Evolutionary conservation across 2,888 invertebrate genomes (phyloP).

Genomic region (Beris morrisii): DNA sequence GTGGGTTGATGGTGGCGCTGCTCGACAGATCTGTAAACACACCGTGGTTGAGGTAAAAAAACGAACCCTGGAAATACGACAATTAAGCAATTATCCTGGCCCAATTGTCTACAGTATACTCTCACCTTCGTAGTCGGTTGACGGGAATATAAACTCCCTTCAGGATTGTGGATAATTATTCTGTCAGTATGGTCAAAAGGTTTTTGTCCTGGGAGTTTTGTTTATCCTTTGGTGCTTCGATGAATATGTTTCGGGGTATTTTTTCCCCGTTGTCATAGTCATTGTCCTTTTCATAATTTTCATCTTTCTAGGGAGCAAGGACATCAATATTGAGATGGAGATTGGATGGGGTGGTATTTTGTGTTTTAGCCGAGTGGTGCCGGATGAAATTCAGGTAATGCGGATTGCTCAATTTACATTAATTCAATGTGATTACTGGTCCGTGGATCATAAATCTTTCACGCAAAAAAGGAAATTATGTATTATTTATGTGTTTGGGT

Average conservation of each 20-base stretch:
- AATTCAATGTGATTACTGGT: too few species aligned
- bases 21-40: too few species aligned
- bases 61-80: neutral
- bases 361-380: too few species aligned
- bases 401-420: too few species aligned
- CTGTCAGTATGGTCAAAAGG: neutral
- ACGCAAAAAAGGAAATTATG: too few species aligned
- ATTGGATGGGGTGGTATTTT: neutral
- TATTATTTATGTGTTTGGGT: too few species aligned
- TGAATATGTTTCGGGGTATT: neutral
- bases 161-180: slow-evolving; percentile 9
- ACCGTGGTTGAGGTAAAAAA: neutral
- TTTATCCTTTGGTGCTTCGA: neutral
- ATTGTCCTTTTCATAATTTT: neutral
- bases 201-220: neutral
- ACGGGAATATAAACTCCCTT: neutral
- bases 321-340: neutral
- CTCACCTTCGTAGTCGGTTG: neutral
- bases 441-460: too few species aligned
- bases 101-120: too few species aligned
- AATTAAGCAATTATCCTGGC: slow-evolving; percentile 9
- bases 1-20: too few species aligned
- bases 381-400: too few species aligned
- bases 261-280: neutral
- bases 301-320: neutral